Percentiles rank a stretch among this genome's conserved stretches.
These are phyloP conservation scores for Synergus umbraculus DNA, from an alignment of 2,888 invertebrate genomes.

Conservation along the genomic window DNA sequence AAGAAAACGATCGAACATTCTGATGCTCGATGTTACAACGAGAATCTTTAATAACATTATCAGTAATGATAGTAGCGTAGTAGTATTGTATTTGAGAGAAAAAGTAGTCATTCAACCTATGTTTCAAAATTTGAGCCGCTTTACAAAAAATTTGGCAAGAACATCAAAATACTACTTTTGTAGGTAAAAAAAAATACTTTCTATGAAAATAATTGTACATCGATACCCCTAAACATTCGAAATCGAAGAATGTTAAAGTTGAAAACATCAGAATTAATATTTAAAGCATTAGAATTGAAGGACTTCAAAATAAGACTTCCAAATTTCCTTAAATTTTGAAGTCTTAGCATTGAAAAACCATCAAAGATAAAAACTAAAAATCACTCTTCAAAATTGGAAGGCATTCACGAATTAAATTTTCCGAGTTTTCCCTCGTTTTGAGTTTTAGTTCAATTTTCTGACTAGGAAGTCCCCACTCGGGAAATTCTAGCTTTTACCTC, in stretches of 20 bases:
- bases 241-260: neutral
- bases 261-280: neutral
- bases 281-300: neutral
- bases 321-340: neutral
- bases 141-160: constrained; percentile 70
- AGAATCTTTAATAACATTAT: constrained; percentile 53
- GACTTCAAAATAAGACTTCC: neutral
- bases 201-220: neutral
- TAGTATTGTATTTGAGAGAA: constrained; percentile 69
- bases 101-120: constrained; percentile 54
- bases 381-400: neutral
- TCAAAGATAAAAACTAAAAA: neutral
- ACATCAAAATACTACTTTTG: constrained; percentile 12
- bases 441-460: constrained; percentile 53
- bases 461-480: constrained; percentile 69
- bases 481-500: constrained; percentile 1
- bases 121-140: constrained; percentile 65
- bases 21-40: constrained; percentile 45
- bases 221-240: neutral
- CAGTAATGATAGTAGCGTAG: constrained; percentile 61
- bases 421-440: neutral
- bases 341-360: neutral
- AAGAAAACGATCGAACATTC: constrained; percentile 39
- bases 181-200: neutral
- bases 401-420: neutral